A percentile compares a stretch with the other conserved stretches of the same genome.
Conservation (phyloP, 2,888 invertebrate genomes). For the Zelleria hepariella region DNA sequence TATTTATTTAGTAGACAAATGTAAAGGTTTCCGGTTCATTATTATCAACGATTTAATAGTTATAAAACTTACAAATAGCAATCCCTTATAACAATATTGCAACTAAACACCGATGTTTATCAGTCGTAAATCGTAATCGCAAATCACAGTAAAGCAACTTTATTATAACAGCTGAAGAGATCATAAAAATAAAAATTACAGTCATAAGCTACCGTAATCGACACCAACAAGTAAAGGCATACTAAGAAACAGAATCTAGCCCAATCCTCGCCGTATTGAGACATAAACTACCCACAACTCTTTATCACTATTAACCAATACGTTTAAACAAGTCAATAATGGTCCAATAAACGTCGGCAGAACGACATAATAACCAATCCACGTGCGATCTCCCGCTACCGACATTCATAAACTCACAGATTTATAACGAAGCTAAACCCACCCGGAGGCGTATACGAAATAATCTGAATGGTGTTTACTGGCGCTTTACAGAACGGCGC, state of each 20-base stretch:
- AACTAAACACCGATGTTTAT: no score
- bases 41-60: no score
- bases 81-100: no score
- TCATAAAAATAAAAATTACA: slow-evolving; percentile 62
- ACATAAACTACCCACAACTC: slow-evolving; percentile 59
- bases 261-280: slow-evolving; percentile 48
- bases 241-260: slow-evolving; percentile 8
- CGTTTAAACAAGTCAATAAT: slow-evolving; percentile 70
- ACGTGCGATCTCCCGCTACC: slow-evolving; percentile 47
- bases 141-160: not conserved
- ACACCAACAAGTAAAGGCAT: slow-evolving; percentile 32
- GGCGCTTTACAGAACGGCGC: slow-evolving; percentile 66
- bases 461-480: slow-evolving; percentile 66
- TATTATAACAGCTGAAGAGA: slow-evolving; percentile 23
- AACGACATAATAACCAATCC: slow-evolving; percentile 68
- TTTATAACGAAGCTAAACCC: slow-evolving; percentile 68
- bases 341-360: slow-evolving; percentile 68
- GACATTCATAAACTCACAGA: slow-evolving; percentile 62
- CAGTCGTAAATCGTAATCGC: not conserved
- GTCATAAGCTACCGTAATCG: slow-evolving; percentile 44
- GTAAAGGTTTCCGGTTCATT: no score
- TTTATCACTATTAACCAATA: slow-evolving; percentile 69
- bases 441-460: slow-evolving; percentile 64
- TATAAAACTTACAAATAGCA: no score
- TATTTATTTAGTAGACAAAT: no score